Base-by-base conservation (phyloP, 2,888 invertebrate species). In the Perizoma affinitatum region DNA sequence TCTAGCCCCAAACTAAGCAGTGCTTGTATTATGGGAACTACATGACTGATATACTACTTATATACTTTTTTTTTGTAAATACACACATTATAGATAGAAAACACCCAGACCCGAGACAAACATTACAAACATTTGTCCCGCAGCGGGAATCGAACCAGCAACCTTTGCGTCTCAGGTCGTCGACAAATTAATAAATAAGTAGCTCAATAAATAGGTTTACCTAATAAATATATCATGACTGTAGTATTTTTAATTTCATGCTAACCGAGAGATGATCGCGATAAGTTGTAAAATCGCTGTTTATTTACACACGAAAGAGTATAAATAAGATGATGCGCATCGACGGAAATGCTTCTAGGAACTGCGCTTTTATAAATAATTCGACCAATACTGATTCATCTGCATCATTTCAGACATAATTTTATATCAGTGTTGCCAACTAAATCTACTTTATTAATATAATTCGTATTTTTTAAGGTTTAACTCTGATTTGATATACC, bases 331-430 rank as follows among this genome's bases (percentile, higher is more conserved):
- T 43, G n/a, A 43, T 42, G 43, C 43, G 53, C 43, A 52, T 52
- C 47, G 22, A 11, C 36, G 6, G 42, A 46, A 58, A 52, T 51
- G 58, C 53, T 58, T 58, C 58, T 47, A 22, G 10, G 43, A 53
- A 58, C 22, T 22, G 46, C 41, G 45, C 51, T 47, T 46, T 53
- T 58, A 38, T 43, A 43, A 48, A 53, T 38, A 41, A 49, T 54
- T 59, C 53, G 54, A 59, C 53, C 54, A 49, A 10, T 59, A 52
- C 51, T 41, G 40, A 55, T 48, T 54, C 52, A 52, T 11, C 49
- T 40, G 54, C 38, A 54, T 50, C 49, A 50, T 44, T 49, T 56
- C 44, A 50, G 49, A 49, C n/a, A 33, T 10, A 42, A 5, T n/a
- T 42, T 42, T 6, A 42, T 9, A 10, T 22, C 49, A 50, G 56